Conservation (phyloP, 2,797 vertebrate genomes). For the Thripadectes ignobilis region DNA sequence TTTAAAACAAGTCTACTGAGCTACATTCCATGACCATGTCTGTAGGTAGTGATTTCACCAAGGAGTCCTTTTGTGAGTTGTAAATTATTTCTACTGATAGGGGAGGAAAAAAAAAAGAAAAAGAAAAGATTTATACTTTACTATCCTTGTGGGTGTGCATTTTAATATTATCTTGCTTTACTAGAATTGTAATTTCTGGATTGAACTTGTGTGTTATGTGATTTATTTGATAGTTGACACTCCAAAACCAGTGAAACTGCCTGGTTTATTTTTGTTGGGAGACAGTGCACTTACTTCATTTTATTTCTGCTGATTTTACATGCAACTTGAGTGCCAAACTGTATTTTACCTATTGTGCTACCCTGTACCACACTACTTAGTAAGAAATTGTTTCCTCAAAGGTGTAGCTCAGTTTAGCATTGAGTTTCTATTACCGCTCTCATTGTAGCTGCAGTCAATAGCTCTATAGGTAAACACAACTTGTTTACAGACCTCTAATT, state of each 20-base stretch:
- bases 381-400: slow-evolving; percentile 73
- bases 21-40: slow-evolving; percentile 81
- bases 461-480: slow-evolving; percentile 74
- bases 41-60: slow-evolving; percentile 78
- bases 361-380: slow-evolving; percentile 70
- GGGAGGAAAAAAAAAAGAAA: slow-evolving; percentile 13
- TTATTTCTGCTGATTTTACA: slow-evolving; percentile 72
- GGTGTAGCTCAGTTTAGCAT: slow-evolving; percentile 76
- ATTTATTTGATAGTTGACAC: slow-evolving; percentile 73
- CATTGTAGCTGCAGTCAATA: slow-evolving; percentile 77
- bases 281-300: slow-evolving; percentile 66
- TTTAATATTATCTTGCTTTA: slow-evolving; percentile 79
- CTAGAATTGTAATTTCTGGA: slow-evolving; percentile 71
- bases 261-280: slow-evolving; percentile 68
- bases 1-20: slow-evolving; percentile 81
- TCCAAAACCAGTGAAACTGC: slow-evolving; percentile 65
- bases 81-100: slow-evolving; percentile 78
- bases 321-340: slow-evolving; percentile 77
- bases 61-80: slow-evolving; percentile 77
- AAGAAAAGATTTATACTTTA: slow-evolving; percentile 77
- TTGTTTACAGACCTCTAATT: slow-evolving; percentile 79
- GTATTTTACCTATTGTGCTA: slow-evolving; percentile 75
- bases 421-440: slow-evolving; percentile 73
- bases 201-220: slow-evolving; percentile 70
- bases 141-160: slow-evolving; percentile 75